Conservation (phyloP, 2,113 vertebrate species). For the Brevimyrus niger region DNA sequence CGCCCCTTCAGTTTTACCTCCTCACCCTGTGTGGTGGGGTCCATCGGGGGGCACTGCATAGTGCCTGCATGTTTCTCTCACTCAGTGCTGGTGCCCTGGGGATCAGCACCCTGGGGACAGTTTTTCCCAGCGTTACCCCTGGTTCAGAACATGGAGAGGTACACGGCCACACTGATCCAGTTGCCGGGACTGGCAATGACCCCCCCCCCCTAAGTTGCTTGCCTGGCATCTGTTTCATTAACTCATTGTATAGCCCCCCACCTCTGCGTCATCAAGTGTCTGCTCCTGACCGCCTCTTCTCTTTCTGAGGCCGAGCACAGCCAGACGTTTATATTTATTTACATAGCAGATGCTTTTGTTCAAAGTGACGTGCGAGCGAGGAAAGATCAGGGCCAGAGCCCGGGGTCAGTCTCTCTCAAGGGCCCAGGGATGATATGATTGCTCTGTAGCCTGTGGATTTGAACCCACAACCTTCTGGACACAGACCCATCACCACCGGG, state of each 20-base stretch:
- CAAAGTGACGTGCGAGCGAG: not conserved
- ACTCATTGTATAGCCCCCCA: not conserved
- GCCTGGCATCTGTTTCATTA: not conserved
- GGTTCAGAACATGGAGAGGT: not conserved
- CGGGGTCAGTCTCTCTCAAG: not conserved
- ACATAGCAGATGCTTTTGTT: not conserved
- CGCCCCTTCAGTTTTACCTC: not conserved
- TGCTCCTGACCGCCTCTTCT: not conserved
- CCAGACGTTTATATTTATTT: not conserved
- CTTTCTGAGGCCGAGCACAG: not conserved
- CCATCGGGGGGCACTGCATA: not conserved
- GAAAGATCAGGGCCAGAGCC: not conserved
- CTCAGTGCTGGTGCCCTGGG: not conserved
- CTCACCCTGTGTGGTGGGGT: not conserved
- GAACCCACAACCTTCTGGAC: not conserved
- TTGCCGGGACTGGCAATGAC: not conserved
- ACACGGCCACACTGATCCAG: not conserved
- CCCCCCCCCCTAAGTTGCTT: not conserved
- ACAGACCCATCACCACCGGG: not conserved
- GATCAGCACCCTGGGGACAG: not conserved
- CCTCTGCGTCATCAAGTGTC: not conserved
- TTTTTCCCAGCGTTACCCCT: not conserved
- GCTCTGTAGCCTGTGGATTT: not conserved
- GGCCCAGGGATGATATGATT: not conserved
- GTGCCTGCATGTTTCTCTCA: not conserved